Percentiles rank a stretch among this genome's conserved stretches.
These are phyloP conservation scores for Callyntrura guangdongensis DNA, from an alignment of 2,888 invertebrate species.

Conservation along the genomic window DNA sequence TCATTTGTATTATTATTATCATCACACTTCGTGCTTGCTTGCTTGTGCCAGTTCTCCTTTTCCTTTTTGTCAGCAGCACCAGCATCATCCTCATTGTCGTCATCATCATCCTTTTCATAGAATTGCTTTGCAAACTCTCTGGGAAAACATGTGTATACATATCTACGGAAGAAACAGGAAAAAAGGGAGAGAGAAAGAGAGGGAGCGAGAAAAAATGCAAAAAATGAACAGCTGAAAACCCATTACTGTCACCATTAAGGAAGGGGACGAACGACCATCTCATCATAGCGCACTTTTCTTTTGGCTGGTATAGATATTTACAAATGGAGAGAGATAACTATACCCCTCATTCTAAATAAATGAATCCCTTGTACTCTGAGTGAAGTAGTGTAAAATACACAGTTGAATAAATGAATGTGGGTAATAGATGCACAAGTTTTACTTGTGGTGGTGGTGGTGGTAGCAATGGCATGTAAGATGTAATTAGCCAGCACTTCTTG, in stretches of 20 bases:
- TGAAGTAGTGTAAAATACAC: neutral
- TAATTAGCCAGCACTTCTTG: slow-evolving; percentile 75
- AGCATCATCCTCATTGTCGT: slow-evolving; percentile 57
- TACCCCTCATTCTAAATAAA: slow-evolving; percentile 41
- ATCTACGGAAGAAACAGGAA: neutral
- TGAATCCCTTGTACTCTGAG: slow-evolving; percentile 42
- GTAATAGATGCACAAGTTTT: slow-evolving; percentile 22
- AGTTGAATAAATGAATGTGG: slow-evolving; percentile 51
- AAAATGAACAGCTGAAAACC: slow-evolving; percentile 81
- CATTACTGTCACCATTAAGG: slow-evolving; percentile 81
- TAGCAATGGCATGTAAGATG: slow-evolving; percentile 40
- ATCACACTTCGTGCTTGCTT: slow-evolving; percentile 27
- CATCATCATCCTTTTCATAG: slow-evolving; percentile 70
- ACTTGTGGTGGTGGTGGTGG: neutral
- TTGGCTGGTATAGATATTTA: neutral
- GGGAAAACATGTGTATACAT: slow-evolving; percentile 49
- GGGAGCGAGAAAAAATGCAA: slow-evolving; percentile 61
- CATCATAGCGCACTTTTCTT: slow-evolving; percentile 63
- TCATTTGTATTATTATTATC: slow-evolving; percentile 45
- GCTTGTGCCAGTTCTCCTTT: slow-evolving; percentile 33
- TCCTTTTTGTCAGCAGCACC: slow-evolving; percentile 66
- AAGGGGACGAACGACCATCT: slow-evolving; percentile 77
- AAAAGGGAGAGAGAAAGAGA: slow-evolving; percentile 26
- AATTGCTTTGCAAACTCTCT: slow-evolving; percentile 74
- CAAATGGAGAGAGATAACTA: neutral